A percentile compares a stretch with the other conserved stretches of the same genome.
Conservation (phyloP, 1,140 invertebrate species). For the Grapholita molesta region DNA sequence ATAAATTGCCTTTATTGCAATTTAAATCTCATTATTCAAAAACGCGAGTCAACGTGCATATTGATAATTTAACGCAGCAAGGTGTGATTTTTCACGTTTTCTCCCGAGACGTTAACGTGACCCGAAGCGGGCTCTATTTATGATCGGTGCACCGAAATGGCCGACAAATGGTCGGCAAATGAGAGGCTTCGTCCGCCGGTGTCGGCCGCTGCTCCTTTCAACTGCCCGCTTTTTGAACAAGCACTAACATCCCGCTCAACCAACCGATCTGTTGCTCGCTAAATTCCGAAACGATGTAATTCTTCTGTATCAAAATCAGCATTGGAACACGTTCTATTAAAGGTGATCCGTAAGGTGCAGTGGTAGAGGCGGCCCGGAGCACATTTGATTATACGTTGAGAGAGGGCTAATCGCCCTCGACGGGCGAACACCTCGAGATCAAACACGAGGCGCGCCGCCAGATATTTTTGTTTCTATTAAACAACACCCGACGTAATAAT, state of each 20-base stretch:
- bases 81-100: slow-evolving; percentile 75
- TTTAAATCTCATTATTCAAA: slow-evolving; percentile 17
- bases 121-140: slow-evolving; percentile 72
- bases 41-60: slow-evolving; percentile 20
- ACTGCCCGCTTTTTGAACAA: slow-evolving; percentile 44
- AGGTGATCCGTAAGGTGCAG: slow-evolving; percentile 22
- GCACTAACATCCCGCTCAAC: neutral
- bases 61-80: slow-evolving; percentile 62
- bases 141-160: slow-evolving; percentile 74
- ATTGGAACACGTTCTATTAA: slow-evolving; percentile 30
- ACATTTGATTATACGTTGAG: slow-evolving; percentile 77
- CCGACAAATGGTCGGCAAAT: slow-evolving; percentile 76
- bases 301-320: slow-evolving; percentile 19
- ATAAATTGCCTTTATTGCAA: slow-evolving; percentile 10
- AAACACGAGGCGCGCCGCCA: slow-evolving; percentile 77
- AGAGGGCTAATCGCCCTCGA: slow-evolving; percentile 74
- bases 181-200: slow-evolving; percentile 73
- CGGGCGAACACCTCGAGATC: slow-evolving; percentile 77
- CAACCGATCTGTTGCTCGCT: slow-evolving; percentile 34
- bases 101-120: slow-evolving; percentile 69
- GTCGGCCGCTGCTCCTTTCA: slow-evolving; percentile 54
- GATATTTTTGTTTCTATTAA: slow-evolving; percentile 79
- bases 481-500: slow-evolving; percentile 78
- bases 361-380: slow-evolving; percentile 58
- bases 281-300: neutral